Conservation (phyloP, 1,140 invertebrate genomes). For the Drosophila mojavensis region DNA sequence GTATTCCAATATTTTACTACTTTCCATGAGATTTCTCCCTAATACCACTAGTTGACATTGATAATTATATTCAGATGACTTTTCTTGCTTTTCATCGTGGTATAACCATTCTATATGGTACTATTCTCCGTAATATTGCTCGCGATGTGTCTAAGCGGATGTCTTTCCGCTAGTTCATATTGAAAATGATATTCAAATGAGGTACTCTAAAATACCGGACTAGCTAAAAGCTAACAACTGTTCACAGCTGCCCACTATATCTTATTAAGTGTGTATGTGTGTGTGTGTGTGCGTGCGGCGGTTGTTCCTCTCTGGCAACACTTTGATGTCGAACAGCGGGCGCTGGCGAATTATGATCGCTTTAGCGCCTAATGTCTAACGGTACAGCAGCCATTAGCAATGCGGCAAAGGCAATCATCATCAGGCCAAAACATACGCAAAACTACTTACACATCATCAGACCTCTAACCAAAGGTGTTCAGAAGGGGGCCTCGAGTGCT, state of each 20-base stretch:
- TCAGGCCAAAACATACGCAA: slow-evolving; percentile 63
- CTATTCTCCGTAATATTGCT: no score
- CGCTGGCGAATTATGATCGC: slow-evolving; percentile 62
- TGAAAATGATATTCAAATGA: slow-evolving; percentile 20
- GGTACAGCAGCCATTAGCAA: slow-evolving; percentile 63
- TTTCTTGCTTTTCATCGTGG: no score
- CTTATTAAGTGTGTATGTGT: neutral
- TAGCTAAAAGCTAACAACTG: neutral
- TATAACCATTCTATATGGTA: no score
- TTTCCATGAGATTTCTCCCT: no score
- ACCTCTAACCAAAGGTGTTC: neutral
- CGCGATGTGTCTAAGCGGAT: neutral
- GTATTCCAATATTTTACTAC: no score
- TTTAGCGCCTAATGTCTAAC: slow-evolving; percentile 74
- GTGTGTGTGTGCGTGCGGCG: slow-evolving; percentile 2
- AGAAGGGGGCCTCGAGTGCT: slow-evolving; percentile 1
- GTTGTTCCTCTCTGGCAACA: neutral
- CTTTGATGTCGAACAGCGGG: slow-evolving; percentile 22
- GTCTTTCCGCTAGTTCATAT: slow-evolving; percentile 2
- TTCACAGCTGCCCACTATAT: neutral
- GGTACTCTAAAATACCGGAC: neutral
- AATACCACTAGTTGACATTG: no score
- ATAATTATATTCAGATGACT: no score
- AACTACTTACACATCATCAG: slow-evolving; percentile 31
- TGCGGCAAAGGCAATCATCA: slow-evolving; percentile 60